Conservation (phyloP, 2,113 vertebrate genomes). For the Osmerus mordax region DNA sequence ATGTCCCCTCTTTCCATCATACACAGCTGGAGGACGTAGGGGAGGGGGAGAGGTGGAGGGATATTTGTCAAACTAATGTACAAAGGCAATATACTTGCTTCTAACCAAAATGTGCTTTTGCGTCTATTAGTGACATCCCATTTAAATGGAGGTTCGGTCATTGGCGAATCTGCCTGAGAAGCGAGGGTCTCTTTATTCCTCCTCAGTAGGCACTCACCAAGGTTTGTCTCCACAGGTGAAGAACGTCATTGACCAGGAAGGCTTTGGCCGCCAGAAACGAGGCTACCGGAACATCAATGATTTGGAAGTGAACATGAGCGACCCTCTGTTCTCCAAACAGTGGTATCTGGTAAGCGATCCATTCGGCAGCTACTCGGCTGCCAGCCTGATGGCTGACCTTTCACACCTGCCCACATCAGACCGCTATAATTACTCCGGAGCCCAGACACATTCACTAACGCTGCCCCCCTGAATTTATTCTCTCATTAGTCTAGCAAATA, state of each 20-base stretch:
- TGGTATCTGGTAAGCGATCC: constrained; percentile 94
- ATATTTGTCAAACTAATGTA: not conserved
- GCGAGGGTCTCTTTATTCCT: no score
- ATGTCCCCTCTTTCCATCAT: constrained; percentile 2
- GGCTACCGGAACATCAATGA: constrained; percentile 92
- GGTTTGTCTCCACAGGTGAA: constrained; percentile 78
- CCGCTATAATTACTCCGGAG: constrained; percentile 45
- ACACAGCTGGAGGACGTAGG: not conserved
- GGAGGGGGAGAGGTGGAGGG: not conserved
- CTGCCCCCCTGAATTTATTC: constrained; percentile 32
- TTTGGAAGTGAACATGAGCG: constrained; percentile 91
- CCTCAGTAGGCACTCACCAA: no score
- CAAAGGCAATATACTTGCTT: not conserved
- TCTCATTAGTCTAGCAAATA: constrained; percentile 46
- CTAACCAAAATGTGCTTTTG: not conserved
- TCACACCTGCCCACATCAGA: constrained; percentile 36
- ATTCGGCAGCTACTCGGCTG: constrained; percentile 18
- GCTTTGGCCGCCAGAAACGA: constrained; percentile 87
- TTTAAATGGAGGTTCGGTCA: not conserved
- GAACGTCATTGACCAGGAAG: constrained; percentile 85
- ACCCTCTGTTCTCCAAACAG: constrained; percentile 95
- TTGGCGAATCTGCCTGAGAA: no score
- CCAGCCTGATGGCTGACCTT: constrained; percentile 52
- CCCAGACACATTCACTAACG: constrained; percentile 42
- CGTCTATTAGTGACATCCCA: not conserved